Base-by-base conservation (phyloP, 2,113 vertebrate genomes). In the Propithecus coquereli region DNA sequence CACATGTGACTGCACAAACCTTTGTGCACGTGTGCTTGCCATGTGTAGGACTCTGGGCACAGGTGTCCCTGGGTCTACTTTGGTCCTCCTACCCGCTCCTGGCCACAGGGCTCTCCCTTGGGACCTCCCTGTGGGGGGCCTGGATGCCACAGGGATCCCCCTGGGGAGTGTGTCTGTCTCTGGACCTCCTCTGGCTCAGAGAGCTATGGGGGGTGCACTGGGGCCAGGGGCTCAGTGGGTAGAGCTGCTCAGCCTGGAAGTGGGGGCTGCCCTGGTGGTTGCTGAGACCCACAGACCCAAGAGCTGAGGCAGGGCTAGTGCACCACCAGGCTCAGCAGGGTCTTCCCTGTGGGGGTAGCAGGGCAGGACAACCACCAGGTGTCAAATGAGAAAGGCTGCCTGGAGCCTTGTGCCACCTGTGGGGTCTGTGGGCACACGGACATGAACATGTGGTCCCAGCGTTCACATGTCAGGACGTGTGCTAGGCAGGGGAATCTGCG, bases 401-500 rank as follows among this genome's bases (percentile, higher is more conserved):
- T 32, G 3, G 45, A 84, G 73, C 23, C 70, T 22, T 7, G 27
- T 23, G 91, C 40, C 25, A 0, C 76, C 91, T 59, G 34, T 32
- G 87, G 37, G 10, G 2, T 8, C 34, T 12, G 45, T 13, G 32
- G 27, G 74, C 37, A 50, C 1, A 0, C 1, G 25, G 14, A 20
- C 3, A 12, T n/a, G 18, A 4, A 12, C 1, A 10, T n/a, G 23
- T 2, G 17, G 20, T 45, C 40, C 45, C 3, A 34, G 43, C 1
- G 23, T 57, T 23, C 47, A n/a, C 7, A 0, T 5, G 59, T 50
- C 37, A 43, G 50, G 43, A 50, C 11, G 13, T 16, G 6, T 50
- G 66, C 54, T 59, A 81, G 12, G 30, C 27, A 3, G 59, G 79
- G 34, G 81, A 74, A 11, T n/a, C 74, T 17, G 37, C 77, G 87